Conservation (phyloP, 2,113 vertebrate genomes). For the Phrynocephalus versicolor region DNA sequence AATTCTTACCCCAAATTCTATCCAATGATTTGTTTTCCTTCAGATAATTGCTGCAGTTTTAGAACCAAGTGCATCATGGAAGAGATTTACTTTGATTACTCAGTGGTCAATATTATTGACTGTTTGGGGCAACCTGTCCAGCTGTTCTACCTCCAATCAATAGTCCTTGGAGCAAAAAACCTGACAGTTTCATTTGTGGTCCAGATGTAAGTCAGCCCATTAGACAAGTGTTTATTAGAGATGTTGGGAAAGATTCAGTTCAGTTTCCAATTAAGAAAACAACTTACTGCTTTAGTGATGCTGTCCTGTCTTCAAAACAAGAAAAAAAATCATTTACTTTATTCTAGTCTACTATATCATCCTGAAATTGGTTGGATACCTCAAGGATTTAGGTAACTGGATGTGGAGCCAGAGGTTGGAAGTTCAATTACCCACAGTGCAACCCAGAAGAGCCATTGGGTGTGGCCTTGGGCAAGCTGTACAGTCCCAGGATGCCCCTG, state of each 20-base stretch:
- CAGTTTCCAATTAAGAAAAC: slow-evolving; percentile 25
- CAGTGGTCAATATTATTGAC: slow-evolving; percentile 27
- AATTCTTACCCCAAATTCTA: slow-evolving; percentile 35
- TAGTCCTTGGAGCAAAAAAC: slow-evolving; percentile 20
- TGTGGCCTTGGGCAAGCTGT: no score
- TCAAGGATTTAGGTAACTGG: no score
- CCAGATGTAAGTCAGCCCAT: slow-evolving; percentile 5
- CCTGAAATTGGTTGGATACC: no score
- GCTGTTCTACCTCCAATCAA: slow-evolving; percentile 9
- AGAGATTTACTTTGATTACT: slow-evolving; percentile 31
- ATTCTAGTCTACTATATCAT: no score
- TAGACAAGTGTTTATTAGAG: slow-evolving; percentile 6
- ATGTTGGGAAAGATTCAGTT: slow-evolving; percentile 18
- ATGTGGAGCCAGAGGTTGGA: no score
- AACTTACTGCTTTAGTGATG: slow-evolving; percentile 10
- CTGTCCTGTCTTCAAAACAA: neutral
- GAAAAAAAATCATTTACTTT: neutral
- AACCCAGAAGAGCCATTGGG: no score
- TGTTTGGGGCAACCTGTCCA: slow-evolving; percentile 12
- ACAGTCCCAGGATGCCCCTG: no score
- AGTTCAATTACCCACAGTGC: no score
- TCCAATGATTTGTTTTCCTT: slow-evolving; percentile 19
- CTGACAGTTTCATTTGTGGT: slow-evolving; percentile 8
- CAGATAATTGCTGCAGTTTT: slow-evolving; percentile 10
- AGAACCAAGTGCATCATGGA: slow-evolving; percentile 27